These are phyloP conservation scores for Oryzias celebensis DNA, from an alignment of 2,113 vertebrate species.

Conservation along the genomic window DNA sequence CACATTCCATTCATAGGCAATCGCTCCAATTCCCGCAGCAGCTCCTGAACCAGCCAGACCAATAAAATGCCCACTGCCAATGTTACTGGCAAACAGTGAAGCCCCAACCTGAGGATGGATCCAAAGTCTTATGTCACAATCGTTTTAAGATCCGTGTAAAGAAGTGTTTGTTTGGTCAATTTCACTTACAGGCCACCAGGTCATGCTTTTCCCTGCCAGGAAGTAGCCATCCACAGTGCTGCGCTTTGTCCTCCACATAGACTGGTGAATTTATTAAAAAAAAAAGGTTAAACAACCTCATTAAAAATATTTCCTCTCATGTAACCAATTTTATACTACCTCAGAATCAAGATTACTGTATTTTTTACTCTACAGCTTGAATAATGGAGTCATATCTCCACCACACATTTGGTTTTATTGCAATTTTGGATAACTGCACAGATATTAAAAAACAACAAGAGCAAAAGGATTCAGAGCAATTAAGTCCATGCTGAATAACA, in stretches of 20 bases:
- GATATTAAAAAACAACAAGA: too few species aligned
- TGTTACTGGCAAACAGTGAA: conserved; percentile 95
- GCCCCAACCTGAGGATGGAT: conserved; percentile 84
- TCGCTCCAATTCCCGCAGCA: conserved; percentile 84
- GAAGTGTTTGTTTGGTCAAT: background rate
- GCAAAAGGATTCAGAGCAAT: too few species aligned
- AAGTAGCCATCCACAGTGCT: conserved; percentile 95
- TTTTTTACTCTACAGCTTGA: too few species aligned
- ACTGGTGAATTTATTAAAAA: conserved; percentile 71
- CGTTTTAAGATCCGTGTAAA: background rate
- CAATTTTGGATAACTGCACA: too few species aligned
- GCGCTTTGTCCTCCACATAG: conserved; percentile 92
- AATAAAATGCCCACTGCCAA: conserved; percentile 95
- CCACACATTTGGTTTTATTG: too few species aligned
- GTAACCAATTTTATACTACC: too few species aligned
- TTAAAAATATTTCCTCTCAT: too few species aligned
- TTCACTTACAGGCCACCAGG: conserved; percentile 95
- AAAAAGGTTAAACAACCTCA: too few species aligned
- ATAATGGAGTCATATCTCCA: too few species aligned
- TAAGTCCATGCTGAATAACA: too few species aligned
- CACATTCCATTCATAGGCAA: conserved; percentile 93
- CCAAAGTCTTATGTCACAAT: background rate
- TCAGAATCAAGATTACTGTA: too few species aligned
- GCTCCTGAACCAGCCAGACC: conserved; percentile 94
- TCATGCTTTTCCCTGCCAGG: conserved; percentile 92